phyloP scores from a whole-genome alignment of 1,140 invertebrate genomes.

The Drusus annulatus region DNA sequence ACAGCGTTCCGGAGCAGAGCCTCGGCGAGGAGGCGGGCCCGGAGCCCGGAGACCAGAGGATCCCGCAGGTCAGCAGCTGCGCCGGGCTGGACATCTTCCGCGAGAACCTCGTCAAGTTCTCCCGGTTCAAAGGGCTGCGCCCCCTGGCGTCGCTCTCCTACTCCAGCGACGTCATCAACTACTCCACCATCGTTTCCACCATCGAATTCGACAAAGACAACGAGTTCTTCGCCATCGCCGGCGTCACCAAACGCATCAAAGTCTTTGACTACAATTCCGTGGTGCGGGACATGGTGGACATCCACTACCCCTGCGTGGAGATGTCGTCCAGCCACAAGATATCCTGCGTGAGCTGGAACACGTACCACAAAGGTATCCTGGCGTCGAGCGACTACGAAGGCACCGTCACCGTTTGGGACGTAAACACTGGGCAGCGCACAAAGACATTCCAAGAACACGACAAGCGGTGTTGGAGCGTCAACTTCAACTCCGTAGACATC shows the following conservation, averaged over 20 bases:
- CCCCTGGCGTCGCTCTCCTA: slow-evolving; percentile 92
- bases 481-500: slow-evolving; percentile 95
- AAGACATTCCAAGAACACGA: slow-evolving; percentile 92
- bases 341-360: slow-evolving; percentile 95
- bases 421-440: slow-evolving; percentile 82
- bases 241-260: slow-evolving; percentile 96
- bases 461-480: slow-evolving; percentile 96
- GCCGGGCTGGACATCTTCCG: slow-evolving; percentile 85
- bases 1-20: slow-evolving; percentile 58
- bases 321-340: slow-evolving; percentile 97
- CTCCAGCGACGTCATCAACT: slow-evolving; percentile 88
- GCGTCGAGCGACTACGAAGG: slow-evolving; percentile 98
- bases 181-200: slow-evolving; percentile 95
- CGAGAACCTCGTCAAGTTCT: slow-evolving; percentile 92
- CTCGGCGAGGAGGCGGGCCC: slow-evolving; percentile 61
- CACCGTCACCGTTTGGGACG: slow-evolving; percentile 95
- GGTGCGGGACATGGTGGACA: slow-evolving; percentile 87
- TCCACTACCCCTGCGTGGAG: slow-evolving; percentile 94
- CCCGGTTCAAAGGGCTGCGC: slow-evolving; percentile 84
- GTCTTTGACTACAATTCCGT: slow-evolving; percentile 93
- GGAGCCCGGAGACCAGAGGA: slow-evolving; percentile 60
- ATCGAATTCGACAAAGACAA: slow-evolving; percentile 98
- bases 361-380: slow-evolving; percentile 90
- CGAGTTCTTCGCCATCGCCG: slow-evolving; percentile 97
- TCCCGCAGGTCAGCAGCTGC: slow-evolving; percentile 62